Base-by-base conservation (phyloP, 2,113 vertebrate genomes). In the Anarhynchus alexandrinus region DNA sequence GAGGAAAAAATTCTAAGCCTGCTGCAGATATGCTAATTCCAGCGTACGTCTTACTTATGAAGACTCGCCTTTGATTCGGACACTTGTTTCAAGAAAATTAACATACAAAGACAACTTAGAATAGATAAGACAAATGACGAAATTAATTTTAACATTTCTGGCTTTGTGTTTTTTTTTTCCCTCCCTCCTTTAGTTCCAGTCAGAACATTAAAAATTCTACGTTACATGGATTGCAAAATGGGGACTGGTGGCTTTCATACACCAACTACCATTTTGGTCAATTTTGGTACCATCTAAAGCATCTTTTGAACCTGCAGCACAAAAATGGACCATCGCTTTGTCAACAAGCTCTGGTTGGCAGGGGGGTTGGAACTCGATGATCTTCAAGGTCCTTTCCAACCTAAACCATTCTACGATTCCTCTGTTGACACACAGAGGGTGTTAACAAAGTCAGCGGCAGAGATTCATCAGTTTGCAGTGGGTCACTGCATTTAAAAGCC, bases 1-100 rank as follows among this genome's bases (percentile, higher is more conserved):
- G 38, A 90, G 55, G 43, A 25, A 78, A 81, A 81, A 86, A 71
- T 21, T 29, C 47, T 55, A n/a, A 91, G 83, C 55, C 45, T 67
- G 47, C 72, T 79, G 52, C 66, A 80, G 82, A 81, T 66, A 90
- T 0, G 1, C 55, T 70, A 90, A 86, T 90, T 67, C 42, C 80
- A 79, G 36, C 0, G 6, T 11, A 49, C 5, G 1, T 16, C 49
- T 79, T 12, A 8, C 62, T 82, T 61, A 61, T 1, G 26, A 88
- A 82, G 29, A 84, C 19, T 10, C 64, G 79, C 65, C 95, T 95
- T 94, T 91, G 80, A 92, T 82, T 72, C 49, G 61, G 69, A 86
- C 52, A 36, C 57, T 94, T 79, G 49, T 79, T 94, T 76, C 66
- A 43, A 89, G 70, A 87, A 91, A 89, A 90, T 79, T 88, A 95